Conservation (phyloP, 2,113 vertebrate genomes). For the Nicator chloris region DNA sequence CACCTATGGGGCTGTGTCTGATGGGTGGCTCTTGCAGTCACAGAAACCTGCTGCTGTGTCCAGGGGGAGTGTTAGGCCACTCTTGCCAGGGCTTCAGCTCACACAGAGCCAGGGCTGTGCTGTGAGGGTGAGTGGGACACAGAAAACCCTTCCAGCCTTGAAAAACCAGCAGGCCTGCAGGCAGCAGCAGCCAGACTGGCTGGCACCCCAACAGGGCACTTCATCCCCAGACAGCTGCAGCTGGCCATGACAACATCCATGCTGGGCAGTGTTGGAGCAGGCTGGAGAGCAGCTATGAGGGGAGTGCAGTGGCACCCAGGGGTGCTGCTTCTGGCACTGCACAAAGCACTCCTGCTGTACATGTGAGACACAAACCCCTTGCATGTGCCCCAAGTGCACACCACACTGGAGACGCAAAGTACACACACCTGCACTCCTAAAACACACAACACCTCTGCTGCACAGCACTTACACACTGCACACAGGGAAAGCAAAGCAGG, state of each 20-base stretch:
- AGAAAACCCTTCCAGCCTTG: not conserved
- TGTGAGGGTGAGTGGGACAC: not conserved
- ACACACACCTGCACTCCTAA: not conserved
- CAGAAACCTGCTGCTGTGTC: not conserved
- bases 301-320: not conserved
- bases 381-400: rapidly evolving
- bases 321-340: not conserved
- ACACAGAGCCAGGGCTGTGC: not conserved
- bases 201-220: slow-evolving; percentile 77
- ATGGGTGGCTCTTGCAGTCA: rapidly evolving
- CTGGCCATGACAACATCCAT: slow-evolving; percentile 69
- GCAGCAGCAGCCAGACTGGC: slow-evolving; percentile 84
- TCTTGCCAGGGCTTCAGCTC: not conserved
- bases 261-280: slow-evolving; percentile 52
- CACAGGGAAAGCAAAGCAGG: rapidly evolving
- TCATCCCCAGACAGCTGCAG: slow-evolving; percentile 73
- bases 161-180: slow-evolving; percentile 63
- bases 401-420: not conserved
- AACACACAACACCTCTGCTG: not conserved
- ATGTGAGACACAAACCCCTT: rapidly evolving
- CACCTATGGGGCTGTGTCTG: rapidly evolving
- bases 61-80: too few relatives aligned
- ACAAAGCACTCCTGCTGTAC: rapidly evolving
- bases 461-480: not conserved
- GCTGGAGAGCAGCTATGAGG: not conserved